Evolutionary conservation across 2,888 invertebrate genomes (phyloP).

Genomic region (Ganaspis brasiliensis): DNA sequence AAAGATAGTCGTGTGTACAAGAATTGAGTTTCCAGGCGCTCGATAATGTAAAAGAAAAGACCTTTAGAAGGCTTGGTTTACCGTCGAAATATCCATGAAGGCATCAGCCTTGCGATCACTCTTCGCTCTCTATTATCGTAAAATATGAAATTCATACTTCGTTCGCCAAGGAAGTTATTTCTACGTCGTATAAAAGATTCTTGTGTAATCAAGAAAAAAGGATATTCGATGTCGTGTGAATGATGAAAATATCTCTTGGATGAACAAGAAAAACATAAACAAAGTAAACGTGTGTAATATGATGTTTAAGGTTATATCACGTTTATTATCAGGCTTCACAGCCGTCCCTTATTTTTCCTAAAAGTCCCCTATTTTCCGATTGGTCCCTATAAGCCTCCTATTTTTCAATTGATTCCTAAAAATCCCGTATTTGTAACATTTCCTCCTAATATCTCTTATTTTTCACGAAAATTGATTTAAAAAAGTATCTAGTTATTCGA

Average conservation of each 20-base stretch:
- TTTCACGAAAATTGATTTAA: too few species aligned
- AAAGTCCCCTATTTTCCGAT: too few species aligned
- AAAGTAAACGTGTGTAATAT: background rate
- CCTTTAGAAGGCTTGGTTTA: constrained; percentile 61
- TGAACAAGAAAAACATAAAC: background rate
- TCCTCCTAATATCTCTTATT: too few species aligned
- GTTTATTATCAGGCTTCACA: too few species aligned
- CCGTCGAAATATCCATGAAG: constrained; percentile 64
- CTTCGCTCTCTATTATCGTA: constrained; percentile 64
- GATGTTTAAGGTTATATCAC: background rate
- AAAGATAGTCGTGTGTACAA: constrained; percentile 21
- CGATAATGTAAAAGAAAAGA: constrained; percentile 37
- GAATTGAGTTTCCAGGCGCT: constrained; percentile 26
- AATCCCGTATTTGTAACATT: too few species aligned
- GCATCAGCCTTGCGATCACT: constrained; percentile 45
- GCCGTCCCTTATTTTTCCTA: too few species aligned
- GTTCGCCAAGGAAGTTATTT: constrained; percentile 39
- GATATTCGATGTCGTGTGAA: background rate
- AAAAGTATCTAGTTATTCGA: too few species aligned
- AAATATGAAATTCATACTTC: constrained; percentile 71
- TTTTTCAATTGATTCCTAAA: too few species aligned
- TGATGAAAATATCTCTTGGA: background rate
- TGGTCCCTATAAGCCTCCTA: too few species aligned
- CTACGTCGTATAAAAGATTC: constrained; percentile 43
- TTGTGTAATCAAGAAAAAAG: constrained; percentile 18